phyloP scores from a whole-genome alignment of 2,888 invertebrate genomes.

The Neoascia interrupta region DNA sequence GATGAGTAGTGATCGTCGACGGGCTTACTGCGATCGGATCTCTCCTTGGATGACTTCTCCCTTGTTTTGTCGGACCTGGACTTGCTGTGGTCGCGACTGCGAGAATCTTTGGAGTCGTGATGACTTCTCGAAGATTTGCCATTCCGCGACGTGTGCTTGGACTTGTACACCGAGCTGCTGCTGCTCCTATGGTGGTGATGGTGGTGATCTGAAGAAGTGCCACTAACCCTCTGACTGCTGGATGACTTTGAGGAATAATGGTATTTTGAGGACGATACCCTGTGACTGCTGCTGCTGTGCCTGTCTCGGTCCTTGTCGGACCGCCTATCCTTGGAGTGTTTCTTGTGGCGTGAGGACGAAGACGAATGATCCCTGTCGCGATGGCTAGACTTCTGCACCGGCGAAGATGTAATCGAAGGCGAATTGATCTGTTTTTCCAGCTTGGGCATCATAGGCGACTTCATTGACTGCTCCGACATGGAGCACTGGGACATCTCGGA shows the following conservation, averaged over 20 bases:
- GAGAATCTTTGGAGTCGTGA: conserved; percentile 74
- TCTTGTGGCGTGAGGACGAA: conserved; percentile 74
- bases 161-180: conserved; percentile 73
- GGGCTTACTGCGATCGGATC: conserved; percentile 73
- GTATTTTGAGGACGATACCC: conserved; percentile 35
- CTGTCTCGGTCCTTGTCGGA: conserved; percentile 55
- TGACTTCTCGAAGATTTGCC: conserved; percentile 78
- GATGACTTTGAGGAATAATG: conserved; percentile 72
- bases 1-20: conserved; percentile 86
- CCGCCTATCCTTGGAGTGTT: conserved; percentile 70
- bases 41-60: conserved; percentile 73
- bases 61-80: conserved; percentile 69
- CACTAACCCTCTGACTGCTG: conserved; percentile 51
- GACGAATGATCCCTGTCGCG: conserved; percentile 61
- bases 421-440: conserved; percentile 31
- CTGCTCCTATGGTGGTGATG: conserved; percentile 66
- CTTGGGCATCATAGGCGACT: conserved; percentile 24
- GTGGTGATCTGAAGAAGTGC: conserved; percentile 56
- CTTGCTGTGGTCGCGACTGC: conserved; percentile 75
- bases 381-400: conserved; percentile 36
- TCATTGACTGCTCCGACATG: conserved; percentile 38
- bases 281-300: conserved; percentile 70
- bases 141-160: conserved; percentile 72
- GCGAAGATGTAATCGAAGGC: conserved; percentile 44
- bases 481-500: conserved; percentile 62